phyloP scores from a whole-genome alignment of 1,140 invertebrate genomes.

The Mercenaria mercenaria region DNA sequence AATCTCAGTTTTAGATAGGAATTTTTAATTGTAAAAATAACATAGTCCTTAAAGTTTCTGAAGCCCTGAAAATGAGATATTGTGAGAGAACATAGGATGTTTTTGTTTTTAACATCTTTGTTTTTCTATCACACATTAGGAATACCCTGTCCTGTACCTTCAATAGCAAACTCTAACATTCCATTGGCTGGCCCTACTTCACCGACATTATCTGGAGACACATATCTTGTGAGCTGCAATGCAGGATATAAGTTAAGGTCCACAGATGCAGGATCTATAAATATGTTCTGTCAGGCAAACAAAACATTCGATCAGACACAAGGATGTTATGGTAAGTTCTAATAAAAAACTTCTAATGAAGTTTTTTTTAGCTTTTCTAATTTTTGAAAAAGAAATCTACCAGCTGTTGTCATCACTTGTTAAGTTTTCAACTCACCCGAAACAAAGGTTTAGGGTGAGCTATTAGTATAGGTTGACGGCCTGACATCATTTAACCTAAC shows the following conservation, averaged over 20 bases:
- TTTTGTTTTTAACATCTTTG: neutral
- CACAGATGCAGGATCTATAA: neutral
- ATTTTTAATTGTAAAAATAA: too few species aligned
- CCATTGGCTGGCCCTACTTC: neutral
- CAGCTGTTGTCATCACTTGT: too few species aligned
- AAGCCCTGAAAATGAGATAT: neutral
- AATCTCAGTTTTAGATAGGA: too few species aligned
- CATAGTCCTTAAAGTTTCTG: too few species aligned
- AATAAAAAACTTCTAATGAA: too few species aligned
- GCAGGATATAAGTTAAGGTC: conserved; percentile 48
- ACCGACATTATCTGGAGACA: neutral
- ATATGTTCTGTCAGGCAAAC: conserved; percentile 52
- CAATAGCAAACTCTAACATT: conserved; percentile 29
- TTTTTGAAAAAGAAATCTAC: too few species aligned
- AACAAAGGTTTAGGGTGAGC: too few species aligned
- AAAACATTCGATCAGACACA: conserved; percentile 37
- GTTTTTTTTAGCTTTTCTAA: too few species aligned
- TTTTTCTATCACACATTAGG: conserved; percentile 48
- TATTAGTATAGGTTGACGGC: too few species aligned
- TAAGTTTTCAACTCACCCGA: too few species aligned
- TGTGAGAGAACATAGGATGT: too few species aligned
- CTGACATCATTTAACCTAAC: too few species aligned
- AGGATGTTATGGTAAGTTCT: conserved; percentile 44
- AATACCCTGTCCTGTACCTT: conserved; percentile 51
- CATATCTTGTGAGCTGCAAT: conserved; percentile 45